Percentiles rank a stretch among this genome's conserved stretches.
phyloP scores from a whole-genome alignment of 1,140 invertebrate species.

The Aphaenogaster rudis region DNA sequence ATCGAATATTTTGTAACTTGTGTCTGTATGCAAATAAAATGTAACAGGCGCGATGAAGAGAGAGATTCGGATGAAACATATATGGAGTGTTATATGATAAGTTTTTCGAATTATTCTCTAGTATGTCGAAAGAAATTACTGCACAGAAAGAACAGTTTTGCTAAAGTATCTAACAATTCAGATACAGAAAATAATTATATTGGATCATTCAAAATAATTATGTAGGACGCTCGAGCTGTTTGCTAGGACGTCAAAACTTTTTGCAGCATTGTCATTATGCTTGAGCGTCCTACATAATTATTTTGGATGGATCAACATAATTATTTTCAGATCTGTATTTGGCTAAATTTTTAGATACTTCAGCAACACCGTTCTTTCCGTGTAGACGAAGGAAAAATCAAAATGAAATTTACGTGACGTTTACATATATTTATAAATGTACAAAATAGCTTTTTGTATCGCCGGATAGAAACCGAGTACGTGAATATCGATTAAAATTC shows the following conservation, averaged over 20 bases:
- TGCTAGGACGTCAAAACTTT: no score
- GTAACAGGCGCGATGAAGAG: background rate
- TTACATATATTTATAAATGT: constrained; percentile 5
- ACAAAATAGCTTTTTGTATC: background rate
- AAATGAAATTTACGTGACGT: background rate
- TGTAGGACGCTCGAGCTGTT: no score
- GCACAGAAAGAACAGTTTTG: no score
- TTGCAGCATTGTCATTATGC: no score
- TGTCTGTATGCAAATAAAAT: constrained; percentile 16
- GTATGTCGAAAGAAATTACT: background rate
- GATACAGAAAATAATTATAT: no score
- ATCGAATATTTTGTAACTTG: constrained; percentile 48
- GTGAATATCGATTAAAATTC: background rate
- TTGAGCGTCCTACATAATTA: no score
- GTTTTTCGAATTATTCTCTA: background rate
- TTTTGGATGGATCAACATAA: no score
- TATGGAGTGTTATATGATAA: background rate
- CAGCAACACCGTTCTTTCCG: no score
- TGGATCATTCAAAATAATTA: no score
- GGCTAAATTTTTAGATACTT: no score
- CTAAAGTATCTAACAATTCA: no score
- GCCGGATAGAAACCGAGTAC: background rate
- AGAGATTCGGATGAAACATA: background rate
- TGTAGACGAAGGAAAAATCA: background rate
- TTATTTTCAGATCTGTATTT: no score